A percentile compares a stretch with the other conserved stretches of the same genome.
phyloP scores from a whole-genome alignment of 2,888 invertebrate species.

The Phymatocera aterrima region DNA sequence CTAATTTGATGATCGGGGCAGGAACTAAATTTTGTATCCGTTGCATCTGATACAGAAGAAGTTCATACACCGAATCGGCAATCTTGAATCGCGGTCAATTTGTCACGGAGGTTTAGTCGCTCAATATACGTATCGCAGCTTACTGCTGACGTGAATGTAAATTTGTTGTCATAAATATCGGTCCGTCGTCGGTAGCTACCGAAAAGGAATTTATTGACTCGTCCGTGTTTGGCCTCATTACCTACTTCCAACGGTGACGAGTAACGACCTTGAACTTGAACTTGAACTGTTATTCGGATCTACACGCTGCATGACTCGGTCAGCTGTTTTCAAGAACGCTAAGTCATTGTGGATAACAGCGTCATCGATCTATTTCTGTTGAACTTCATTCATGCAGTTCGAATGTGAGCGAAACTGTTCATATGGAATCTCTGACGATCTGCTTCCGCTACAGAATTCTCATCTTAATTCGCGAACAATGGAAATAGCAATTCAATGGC shows the following conservation, averaged over 20 bases:
- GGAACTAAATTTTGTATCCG: background rate
- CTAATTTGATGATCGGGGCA: background rate
- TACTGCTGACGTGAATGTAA: background rate
- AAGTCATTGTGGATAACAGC: slow-evolving; percentile 51
- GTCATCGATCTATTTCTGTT: slow-evolving; percentile 20
- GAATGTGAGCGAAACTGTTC: background rate
- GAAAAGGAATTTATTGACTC: slow-evolving; percentile 14
- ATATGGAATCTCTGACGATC: background rate
- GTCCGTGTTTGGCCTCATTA: background rate
- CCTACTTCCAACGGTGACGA: slow-evolving; percentile 1
- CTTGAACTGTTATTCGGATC: slow-evolving; percentile 51
- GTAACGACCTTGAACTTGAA: slow-evolving; percentile 54
- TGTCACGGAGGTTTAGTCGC: background rate
- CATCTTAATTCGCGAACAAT: too few species aligned
- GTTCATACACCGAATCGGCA: background rate
- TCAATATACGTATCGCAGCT: slow-evolving; percentile 9
- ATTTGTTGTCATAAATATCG: background rate
- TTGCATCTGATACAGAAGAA: background rate
- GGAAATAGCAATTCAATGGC: too few species aligned
- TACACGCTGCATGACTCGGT: slow-evolving; percentile 48
- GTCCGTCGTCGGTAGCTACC: background rate
- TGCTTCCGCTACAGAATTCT: background rate
- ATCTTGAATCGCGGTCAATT: background rate
- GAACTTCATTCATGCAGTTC: background rate
- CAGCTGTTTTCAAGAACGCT: slow-evolving; percentile 49